Base-by-base conservation (phyloP, 2,888 invertebrate species). In the Rapana venosa region DNA sequence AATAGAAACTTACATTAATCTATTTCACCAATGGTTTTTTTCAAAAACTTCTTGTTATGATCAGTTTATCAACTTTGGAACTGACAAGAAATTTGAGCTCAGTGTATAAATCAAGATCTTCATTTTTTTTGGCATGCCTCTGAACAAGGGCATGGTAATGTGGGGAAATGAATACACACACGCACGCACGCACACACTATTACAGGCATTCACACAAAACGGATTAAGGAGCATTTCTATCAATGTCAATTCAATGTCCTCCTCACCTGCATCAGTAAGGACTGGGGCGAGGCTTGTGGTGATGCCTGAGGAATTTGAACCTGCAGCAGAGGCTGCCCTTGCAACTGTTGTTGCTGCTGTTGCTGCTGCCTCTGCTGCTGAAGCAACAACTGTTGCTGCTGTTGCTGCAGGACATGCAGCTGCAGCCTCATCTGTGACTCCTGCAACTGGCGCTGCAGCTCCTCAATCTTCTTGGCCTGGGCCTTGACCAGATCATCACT, bases 401-500 rank as follows among this genome's bases (percentile, higher is more conserved):
- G 93, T 79, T 94, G 92, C 92, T 94, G 93, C 85, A 92, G 91
- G 87, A 92, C 90, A 70, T 92, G 93, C 35, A 93, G 87, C 83
- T 92, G 91, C 87, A 95, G 93, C 79, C 94, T 92, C 56, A 94
- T 92, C 91, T 95, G 95, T 1, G 94, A 95, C 89, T 94, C 94
- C 88, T 95, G 94, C 83, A 95, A 91, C 92, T 94, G 98, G 4
- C 98, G 96, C 95, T 98, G 98, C 85, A 98, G 96, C 94, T 98
- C 98, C 94, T 98, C 98, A 93, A 99, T 99, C 96, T 98, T 98
- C 89, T 98, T 97, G 94, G 98, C 97, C 95, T 98, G 98, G 94
- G 98, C 98, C 87, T 93, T 92, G n/a, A 96, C 92, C 89, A 96
- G 92, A 47, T 96, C 95, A 90, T 94, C 94, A 66, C 90, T 88